Base-by-base conservation (phyloP, 2,797 vertebrate genomes). In the Rhodeus uyekii region DNA sequence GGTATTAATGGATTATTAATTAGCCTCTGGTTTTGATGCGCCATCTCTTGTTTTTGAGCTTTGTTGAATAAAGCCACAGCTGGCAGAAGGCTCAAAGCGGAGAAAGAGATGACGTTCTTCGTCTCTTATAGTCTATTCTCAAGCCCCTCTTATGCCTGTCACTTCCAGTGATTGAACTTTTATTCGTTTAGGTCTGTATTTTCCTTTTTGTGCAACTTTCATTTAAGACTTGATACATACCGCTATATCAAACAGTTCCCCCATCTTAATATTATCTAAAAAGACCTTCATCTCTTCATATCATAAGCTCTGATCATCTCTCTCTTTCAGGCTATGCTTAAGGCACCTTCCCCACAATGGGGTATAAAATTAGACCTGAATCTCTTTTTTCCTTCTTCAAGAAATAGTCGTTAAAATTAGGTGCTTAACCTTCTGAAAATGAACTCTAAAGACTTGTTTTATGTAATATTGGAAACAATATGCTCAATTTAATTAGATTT, bases 1-100 rank as follows among this genome's bases (percentile, higher is more conserved):
- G n/a, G 53, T 44, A 63, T 81, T 84, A 81, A 80, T 76, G 78
- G 64, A 68, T 76, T 76, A 76, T 48, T 76, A 69, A 76, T 75
- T 68, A 50, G 50, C 32, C 18, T 71, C 39, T 80, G 63, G 63
- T 76, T 73, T 84, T 82, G 80, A 82, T 76, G 61, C 9, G 27
- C 19, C 27, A 14, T 75, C 46, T 67, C 36, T 38, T 42, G 34
- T 81, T 50, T 81, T 50, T 64, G n/a, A 81, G 58, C 34, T 29
- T 58, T n/a, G 60, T 29, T 46, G 73, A 82, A 75, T 82, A 67
- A 75, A 76, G 63, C 46, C 48, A n/a, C 72, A 82, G 61, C 72
- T 76, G 61, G 72, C 29, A 65, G 60, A 39, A 75, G 10, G 34
- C 34, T 55, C 10, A n/a, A 58, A 73, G 12, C 8, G 8, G 27